Percentiles rank a stretch among this genome's conserved stretches.
Conservation (phyloP, 2,888 invertebrate genomes). For the Leucophora obtusa region DNA sequence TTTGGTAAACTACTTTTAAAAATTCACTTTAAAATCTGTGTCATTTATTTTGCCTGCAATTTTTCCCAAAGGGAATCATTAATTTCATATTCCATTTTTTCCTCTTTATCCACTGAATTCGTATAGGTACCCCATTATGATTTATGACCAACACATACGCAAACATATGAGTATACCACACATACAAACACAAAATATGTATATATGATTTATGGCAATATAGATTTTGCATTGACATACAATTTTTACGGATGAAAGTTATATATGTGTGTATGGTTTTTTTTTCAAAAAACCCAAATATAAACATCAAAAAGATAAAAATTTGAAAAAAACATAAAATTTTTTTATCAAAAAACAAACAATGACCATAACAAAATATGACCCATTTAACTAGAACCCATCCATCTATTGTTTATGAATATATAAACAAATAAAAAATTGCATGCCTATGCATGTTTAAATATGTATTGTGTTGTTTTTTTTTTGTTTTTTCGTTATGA, state of each 20-base stretch:
- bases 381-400: slow-evolving; percentile 46
- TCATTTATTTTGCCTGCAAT: slow-evolving; percentile 44
- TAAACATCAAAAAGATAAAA: slow-evolving; percentile 31
- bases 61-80: slow-evolving; percentile 53
- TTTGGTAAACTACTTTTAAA: too few species aligned
- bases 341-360: slow-evolving; percentile 1
- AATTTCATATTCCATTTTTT: slow-evolving; percentile 44
- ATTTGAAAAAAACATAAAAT: slow-evolving; percentile 1
- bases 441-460: slow-evolving; percentile 39
- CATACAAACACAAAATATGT: slow-evolving; percentile 58
- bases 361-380: slow-evolving; percentile 49
- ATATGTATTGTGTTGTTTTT: slow-evolving; percentile 1
- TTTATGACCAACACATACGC: slow-evolving; percentile 58
- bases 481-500: slow-evolving; percentile 2
- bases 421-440: slow-evolving; percentile 31
- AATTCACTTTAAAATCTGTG: neutral
- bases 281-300: neutral
- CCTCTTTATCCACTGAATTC: slow-evolving; percentile 14
- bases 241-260: slow-evolving; percentile 36
- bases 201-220: slow-evolving; percentile 62
- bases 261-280: neutral
- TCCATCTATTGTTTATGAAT: slow-evolving; percentile 23
- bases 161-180: slow-evolving; percentile 37
- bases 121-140: slow-evolving; percentile 50
- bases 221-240: slow-evolving; percentile 62